phyloP scores from a whole-genome alignment of 2,888 invertebrate genomes.

The Tuta absoluta region DNA sequence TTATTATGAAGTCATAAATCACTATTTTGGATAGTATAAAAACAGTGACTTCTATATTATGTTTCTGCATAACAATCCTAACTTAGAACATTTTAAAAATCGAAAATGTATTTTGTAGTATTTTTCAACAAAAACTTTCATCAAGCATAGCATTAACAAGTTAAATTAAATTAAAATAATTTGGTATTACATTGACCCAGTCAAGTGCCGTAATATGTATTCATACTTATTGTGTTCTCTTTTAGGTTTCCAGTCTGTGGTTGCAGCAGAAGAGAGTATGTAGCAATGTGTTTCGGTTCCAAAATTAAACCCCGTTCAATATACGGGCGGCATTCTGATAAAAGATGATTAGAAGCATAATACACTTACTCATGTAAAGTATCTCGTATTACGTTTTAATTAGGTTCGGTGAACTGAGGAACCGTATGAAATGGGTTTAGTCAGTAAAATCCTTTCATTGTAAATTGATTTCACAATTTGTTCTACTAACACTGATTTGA shows the following conservation, averaged over 20 bases:
- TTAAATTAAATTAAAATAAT: too few relatives aligned
- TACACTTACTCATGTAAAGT: background rate
- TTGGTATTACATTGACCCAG: too few relatives aligned
- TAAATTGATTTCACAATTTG: background rate
- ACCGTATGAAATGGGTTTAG: background rate
- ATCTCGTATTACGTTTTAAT: background rate
- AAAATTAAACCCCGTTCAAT: conserved; percentile 4
- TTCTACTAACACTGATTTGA: background rate
- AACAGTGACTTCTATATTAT: too few relatives aligned
- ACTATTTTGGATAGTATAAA: too few relatives aligned
- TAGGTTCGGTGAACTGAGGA: background rate
- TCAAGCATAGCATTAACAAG: too few relatives aligned
- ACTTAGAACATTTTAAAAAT: too few relatives aligned
- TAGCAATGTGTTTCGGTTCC: background rate
- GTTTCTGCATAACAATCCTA: too few relatives aligned
- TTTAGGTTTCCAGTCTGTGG: background rate
- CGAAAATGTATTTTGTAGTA: too few relatives aligned
- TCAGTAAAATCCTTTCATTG: background rate
- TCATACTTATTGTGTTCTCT: background rate
- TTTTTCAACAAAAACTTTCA: too few relatives aligned
- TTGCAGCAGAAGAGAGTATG: background rate
- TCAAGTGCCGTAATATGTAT: too few relatives aligned
- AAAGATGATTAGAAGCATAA: conserved; percentile 8
- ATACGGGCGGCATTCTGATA: background rate
- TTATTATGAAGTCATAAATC: too few relatives aligned